Evolutionary conservation across 35 echinoderm and acorn worm species (phyloP).

Genomic region (Apostichopus japonicus): DNA sequence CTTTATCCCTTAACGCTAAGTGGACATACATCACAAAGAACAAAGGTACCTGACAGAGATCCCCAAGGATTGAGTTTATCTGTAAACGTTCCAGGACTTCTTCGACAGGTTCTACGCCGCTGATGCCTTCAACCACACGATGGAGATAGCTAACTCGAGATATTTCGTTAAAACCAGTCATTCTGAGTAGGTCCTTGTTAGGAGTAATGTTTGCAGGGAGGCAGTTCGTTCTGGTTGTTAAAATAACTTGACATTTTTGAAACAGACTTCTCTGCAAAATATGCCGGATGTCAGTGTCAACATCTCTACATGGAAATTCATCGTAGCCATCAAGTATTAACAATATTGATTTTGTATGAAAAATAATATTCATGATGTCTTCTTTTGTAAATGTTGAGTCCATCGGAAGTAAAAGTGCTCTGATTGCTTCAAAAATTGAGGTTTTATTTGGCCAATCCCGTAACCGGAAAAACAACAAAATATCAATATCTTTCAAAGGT

Average conservation of each 20-base stretch:
- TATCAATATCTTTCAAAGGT: conserved; percentile 12
- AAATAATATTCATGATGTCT: background rate
- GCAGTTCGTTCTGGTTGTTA: conserved; percentile 7
- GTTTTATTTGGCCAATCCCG: background rate
- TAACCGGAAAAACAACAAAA: background rate
- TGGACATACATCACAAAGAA: background rate
- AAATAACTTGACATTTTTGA: background rate
- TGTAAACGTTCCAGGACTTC: background rate
- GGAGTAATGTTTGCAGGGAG: background rate
- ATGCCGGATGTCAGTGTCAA: background rate
- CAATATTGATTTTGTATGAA: background rate
- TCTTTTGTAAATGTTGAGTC: background rate
- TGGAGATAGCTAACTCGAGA: background rate
- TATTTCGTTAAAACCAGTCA: background rate
- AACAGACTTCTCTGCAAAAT: conserved; percentile 23
- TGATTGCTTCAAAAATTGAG: background rate
- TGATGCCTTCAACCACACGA: background rate
- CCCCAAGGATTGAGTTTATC: background rate
- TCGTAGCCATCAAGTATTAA: conserved; percentile 32
- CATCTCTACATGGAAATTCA: background rate
- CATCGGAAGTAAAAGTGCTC: background rate
- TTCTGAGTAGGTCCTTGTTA: background rate
- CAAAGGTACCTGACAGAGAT: too few relatives aligned
- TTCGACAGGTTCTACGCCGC: background rate
- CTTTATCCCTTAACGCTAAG: background rate